phyloP scores from a whole-genome alignment of 2,797 vertebrate species.

The Epinephelus coioides region DNA sequence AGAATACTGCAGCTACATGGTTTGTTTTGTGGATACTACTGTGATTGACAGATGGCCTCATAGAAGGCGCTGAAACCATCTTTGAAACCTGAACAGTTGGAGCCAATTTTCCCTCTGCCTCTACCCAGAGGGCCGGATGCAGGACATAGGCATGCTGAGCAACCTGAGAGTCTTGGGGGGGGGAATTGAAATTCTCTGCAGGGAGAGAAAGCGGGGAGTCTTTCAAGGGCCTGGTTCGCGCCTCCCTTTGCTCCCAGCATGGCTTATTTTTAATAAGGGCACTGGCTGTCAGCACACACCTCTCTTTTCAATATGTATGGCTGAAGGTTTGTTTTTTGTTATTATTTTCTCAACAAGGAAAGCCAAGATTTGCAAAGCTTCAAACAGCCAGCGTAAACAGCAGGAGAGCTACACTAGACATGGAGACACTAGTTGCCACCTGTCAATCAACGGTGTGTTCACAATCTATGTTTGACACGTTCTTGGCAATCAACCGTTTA shows the following conservation, averaged over 20 bases:
- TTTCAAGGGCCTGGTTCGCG: conserved; percentile 67
- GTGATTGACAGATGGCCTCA: conserved; percentile 62
- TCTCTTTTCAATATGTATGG: conserved; percentile 59
- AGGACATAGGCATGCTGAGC: conserved; percentile 66
- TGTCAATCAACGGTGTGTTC: conserved; percentile 60
- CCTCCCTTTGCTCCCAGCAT: conserved; percentile 67
- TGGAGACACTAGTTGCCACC: conserved; percentile 50
- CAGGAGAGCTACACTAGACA: conserved; percentile 24
- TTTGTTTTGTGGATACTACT: conserved; percentile 29
- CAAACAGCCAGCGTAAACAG: conserved; percentile 55
- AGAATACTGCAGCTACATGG: neutral
- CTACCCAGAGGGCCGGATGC: conserved; percentile 53
- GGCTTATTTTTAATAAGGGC: conserved; percentile 78
- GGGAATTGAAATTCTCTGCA: conserved; percentile 75
- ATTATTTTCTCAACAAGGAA: conserved; percentile 43
- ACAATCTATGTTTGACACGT: conserved; percentile 34
- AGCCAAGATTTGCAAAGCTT: conserved; percentile 53
- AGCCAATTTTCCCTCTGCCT: conserved; percentile 60
- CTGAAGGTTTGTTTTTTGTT: conserved; percentile 55
- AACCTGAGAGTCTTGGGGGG: conserved; percentile 60
- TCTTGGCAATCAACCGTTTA: conserved; percentile 33
- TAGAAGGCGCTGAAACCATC: conserved; percentile 31
- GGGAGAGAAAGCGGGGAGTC: conserved; percentile 63
- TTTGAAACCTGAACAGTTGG: conserved; percentile 70
- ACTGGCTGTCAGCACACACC: conserved; percentile 69